A percentile compares a stretch with the other conserved stretches of the same genome.
phyloP scores from a whole-genome alignment of 2,797 vertebrate genomes.

The Acrossocheilus wenchowensis region DNA sequence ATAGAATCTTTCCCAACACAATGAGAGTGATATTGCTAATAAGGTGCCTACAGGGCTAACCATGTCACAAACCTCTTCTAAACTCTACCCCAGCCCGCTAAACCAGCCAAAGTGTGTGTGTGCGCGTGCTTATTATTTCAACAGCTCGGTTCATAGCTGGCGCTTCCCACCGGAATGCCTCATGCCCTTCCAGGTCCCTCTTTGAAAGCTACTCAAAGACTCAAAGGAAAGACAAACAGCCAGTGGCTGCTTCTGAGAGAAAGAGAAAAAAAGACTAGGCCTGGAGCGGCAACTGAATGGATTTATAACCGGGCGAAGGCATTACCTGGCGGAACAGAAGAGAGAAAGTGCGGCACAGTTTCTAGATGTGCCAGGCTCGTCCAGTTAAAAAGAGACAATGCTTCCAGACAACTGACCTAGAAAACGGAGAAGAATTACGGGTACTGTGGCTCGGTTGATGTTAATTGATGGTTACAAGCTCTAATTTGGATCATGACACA shows the following conservation, averaged over 20 bases:
- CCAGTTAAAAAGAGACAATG: constrained; percentile 21
- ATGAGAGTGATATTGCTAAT: not conserved
- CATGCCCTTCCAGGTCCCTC: constrained; percentile 71
- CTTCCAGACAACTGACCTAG: constrained; percentile 55
- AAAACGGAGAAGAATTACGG: constrained; percentile 24
- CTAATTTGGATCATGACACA: constrained; percentile 54
- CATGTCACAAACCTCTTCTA: constrained; percentile 1
- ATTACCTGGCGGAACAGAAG: constrained; percentile 24
- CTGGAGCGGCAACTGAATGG: constrained; percentile 21
- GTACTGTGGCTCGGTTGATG: not conserved
- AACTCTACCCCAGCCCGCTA: not conserved
- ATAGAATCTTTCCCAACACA: not conserved
- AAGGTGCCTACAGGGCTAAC: not conserved
- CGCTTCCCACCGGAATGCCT: constrained; percentile 66
- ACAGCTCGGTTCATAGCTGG: constrained; percentile 63
- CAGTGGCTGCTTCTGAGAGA: constrained; percentile 55
- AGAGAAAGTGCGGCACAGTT: constrained; percentile 9
- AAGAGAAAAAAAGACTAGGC: constrained; percentile 24
- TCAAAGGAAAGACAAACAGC: constrained; percentile 64
- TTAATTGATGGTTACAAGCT: constrained; percentile 59
- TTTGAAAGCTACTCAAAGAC: constrained; percentile 74
- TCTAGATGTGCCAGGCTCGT: constrained; percentile 39
- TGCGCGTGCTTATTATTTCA: constrained; percentile 47
- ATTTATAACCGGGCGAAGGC: constrained; percentile 19
- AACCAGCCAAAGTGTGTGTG: constrained; percentile 10